Percentiles rank a stretch among this genome's conserved stretches.
Evolutionary conservation across 2,888 invertebrate genomes (phyloP).

Genomic region (Nasonia oneida): DNA sequence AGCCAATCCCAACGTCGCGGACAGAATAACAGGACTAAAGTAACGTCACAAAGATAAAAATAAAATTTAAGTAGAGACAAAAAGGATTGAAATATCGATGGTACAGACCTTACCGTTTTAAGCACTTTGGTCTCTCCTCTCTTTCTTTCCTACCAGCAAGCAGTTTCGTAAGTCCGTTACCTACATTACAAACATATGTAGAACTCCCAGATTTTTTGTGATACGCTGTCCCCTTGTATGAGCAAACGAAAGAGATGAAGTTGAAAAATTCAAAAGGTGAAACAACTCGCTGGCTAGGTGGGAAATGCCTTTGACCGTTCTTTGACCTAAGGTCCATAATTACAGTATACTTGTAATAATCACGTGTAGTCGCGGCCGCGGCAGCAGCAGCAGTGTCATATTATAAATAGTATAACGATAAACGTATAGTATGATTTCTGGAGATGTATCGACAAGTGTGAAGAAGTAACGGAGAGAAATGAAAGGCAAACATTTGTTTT

Average conservation of each 20-base stretch:
- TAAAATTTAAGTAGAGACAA: constrained; percentile 68
- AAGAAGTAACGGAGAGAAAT: constrained; percentile 56
- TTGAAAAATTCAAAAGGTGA: constrained; percentile 57
- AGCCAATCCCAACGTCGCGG: constrained; percentile 48
- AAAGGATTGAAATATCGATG: constrained; percentile 67
- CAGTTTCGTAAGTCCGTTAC: constrained; percentile 53
- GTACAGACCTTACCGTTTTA: constrained; percentile 56
- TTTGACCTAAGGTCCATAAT: constrained; percentile 68
- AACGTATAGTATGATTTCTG: constrained; percentile 65
- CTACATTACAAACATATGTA: constrained; percentile 52
- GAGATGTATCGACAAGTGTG: constrained; percentile 49
- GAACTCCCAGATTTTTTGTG: constrained; percentile 46
- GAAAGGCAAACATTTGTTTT: constrained; percentile 64
- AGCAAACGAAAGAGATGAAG: constrained; percentile 63
- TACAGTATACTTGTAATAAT: constrained; percentile 65
- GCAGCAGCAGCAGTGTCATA: constrained; percentile 69
- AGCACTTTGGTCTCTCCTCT: constrained; percentile 58
- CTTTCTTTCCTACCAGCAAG: constrained; percentile 60
- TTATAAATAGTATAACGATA: constrained; percentile 70
- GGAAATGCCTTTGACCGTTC: constrained; percentile 71
- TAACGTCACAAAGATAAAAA: constrained; percentile 65
- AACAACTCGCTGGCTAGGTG: constrained; percentile 63
- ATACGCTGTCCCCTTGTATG: constrained; percentile 27
- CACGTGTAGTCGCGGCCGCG: constrained; percentile 33
- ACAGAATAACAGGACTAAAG: constrained; percentile 66